A percentile compares a stretch with the other conserved stretches of the same genome.
phyloP scores from a whole-genome alignment of 2,797 vertebrate species.

The Odontamblyopus lacepedii region DNA sequence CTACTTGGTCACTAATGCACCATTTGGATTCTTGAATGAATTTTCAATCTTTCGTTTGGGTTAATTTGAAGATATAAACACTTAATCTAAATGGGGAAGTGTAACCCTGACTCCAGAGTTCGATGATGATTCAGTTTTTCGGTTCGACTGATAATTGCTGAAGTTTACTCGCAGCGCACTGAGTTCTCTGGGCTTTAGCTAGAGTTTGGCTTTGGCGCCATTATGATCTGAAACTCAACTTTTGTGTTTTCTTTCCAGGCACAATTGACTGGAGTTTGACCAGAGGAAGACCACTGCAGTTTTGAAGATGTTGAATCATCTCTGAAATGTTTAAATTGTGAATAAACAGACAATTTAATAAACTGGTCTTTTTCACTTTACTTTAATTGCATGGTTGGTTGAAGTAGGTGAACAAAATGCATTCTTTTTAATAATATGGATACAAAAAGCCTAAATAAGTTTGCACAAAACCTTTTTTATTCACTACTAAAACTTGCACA shows the following conservation, averaged over 20 bases:
- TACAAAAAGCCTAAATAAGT: no score
- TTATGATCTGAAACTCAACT: neutral
- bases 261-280: neutral
- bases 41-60: no score
- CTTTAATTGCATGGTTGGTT: no score
- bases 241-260: neutral
- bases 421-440: no score
- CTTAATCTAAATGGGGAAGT: neutral
- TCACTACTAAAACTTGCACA: no score
- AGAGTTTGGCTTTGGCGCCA: neutral
- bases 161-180: slow-evolving; percentile 83
- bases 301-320: neutral
- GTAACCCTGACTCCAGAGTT: slow-evolving; percentile 18
- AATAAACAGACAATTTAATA: neutral
- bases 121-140: slow-evolving; percentile 74
- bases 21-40: neutral
- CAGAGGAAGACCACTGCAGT: neutral
- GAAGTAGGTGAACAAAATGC: no score
- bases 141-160: slow-evolving; percentile 77
- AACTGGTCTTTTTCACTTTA: no score
- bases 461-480: no score
- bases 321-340: neutral
- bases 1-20: neutral
- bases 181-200: slow-evolving; percentile 55
- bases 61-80: neutral